A percentile compares a stretch with the other conserved stretches of the same genome.
Conservation (phyloP, 2,797 vertebrate genomes). For the Fundulus diaphanus region DNA sequence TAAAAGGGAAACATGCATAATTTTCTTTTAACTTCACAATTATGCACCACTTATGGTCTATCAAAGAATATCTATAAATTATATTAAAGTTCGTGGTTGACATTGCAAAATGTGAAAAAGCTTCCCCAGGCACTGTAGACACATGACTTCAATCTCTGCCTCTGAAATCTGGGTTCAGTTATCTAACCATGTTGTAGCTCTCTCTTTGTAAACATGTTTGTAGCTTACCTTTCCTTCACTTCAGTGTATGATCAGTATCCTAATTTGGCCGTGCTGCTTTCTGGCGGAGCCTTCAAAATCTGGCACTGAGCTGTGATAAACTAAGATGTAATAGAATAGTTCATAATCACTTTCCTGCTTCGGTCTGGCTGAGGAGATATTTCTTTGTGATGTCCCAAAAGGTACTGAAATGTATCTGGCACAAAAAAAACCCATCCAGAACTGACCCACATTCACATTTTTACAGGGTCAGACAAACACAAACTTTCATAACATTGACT, state of each 20-base stretch:
- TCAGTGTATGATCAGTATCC: conserved; percentile 57
- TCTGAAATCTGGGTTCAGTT: neutral
- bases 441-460: neutral
- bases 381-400: neutral
- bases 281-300: conserved; percentile 18
- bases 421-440: neutral
- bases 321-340: neutral
- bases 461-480: neutral
- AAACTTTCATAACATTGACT: neutral
- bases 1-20: neutral
- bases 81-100: neutral
- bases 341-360: neutral
- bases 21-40: neutral
- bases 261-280: conserved; percentile 66
- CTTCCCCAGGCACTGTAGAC: neutral
- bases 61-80: neutral
- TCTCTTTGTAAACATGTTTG: too few relatives aligned
- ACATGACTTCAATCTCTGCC: neutral
- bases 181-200: neutral
- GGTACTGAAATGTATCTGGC: neutral
- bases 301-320: conserved; percentile 1
- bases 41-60: neutral
- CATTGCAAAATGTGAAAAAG: too few relatives aligned
- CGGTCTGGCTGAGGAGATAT: neutral
- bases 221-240: conserved; percentile 42